Percentiles rank a stretch among this genome's conserved stretches.
Conservation (phyloP, 2,797 vertebrate species). For the Oryzias dopingdopingensis region DNA sequence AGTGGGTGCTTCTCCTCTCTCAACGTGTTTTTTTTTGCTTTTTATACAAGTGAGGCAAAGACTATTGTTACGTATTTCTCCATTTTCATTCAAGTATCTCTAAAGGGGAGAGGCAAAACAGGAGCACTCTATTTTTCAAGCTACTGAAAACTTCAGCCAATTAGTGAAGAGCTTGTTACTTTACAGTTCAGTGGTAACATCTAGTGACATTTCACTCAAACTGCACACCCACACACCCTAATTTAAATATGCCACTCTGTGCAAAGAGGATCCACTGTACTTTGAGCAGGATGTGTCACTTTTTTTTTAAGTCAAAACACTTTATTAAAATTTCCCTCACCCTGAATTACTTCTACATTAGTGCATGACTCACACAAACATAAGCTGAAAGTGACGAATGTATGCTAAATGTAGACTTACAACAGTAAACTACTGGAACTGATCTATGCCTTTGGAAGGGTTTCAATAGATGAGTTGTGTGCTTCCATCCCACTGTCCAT, state of each 20-base stretch:
- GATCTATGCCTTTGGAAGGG: too few species aligned
- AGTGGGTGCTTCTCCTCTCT: conserved; percentile 11
- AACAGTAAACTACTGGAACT: too few species aligned
- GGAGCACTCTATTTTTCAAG: conserved; percentile 62
- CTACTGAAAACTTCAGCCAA: conserved; percentile 63
- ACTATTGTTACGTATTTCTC: conserved; percentile 15
- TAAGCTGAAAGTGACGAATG: too few species aligned
- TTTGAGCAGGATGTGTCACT: neutral
- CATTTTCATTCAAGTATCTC: conserved; percentile 29
- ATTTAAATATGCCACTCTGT: neutral
- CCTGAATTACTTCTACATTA: neutral
- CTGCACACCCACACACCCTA: conserved; percentile 15
- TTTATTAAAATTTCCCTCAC: too few species aligned
- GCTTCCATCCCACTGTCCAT: neutral
- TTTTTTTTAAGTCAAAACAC: too few species aligned
- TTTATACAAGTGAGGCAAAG: neutral
- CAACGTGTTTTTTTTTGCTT: conserved; percentile 14
- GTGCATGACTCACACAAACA: too few species aligned
- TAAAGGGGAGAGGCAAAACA: conserved; percentile 10
- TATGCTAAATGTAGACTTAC: too few species aligned
- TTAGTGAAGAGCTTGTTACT: conserved; percentile 69
- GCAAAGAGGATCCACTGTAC: neutral
- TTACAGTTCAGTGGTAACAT: conserved; percentile 21
- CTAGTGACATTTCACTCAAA: conserved; percentile 35
- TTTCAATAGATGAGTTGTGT: too few species aligned